Conservation (phyloP, 1,140 invertebrate genomes). For the Proctacanthus coquilletti region DNA sequence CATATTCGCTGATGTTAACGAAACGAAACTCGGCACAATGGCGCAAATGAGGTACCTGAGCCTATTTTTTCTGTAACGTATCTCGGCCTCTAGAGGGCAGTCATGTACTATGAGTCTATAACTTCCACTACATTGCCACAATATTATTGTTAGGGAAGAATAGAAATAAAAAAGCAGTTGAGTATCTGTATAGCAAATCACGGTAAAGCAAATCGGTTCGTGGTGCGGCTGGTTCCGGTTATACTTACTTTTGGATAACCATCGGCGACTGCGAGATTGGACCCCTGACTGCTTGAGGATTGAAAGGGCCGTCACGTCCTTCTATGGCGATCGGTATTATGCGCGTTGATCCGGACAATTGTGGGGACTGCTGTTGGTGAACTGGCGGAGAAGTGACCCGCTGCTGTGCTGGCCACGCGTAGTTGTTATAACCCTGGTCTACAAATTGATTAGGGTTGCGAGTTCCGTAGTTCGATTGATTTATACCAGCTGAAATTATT, state of each 20-base stretch:
- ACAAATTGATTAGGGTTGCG: conserved; percentile 31
- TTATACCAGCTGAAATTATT: too few relatives aligned
- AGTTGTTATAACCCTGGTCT: conserved; percentile 30
- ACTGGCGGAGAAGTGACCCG: conserved; percentile 12
- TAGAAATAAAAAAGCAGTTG: too few relatives aligned
- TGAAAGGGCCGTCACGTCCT: conserved; percentile 8
- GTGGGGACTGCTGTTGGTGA: conserved; percentile 16
- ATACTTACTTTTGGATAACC: conserved; percentile 26
- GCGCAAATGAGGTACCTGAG: conserved; percentile 26
- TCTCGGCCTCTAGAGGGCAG: conserved; percentile 28
- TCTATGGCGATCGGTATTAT: conserved; percentile 25
- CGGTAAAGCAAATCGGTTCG: too few relatives aligned
- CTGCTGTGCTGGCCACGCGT: conserved; percentile 7
- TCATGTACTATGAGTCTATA: conserved; percentile 28
- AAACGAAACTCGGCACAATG: too few relatives aligned
- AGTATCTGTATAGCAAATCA: too few relatives aligned
- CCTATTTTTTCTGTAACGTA: conserved; percentile 25
- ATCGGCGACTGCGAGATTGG: conserved; percentile 23
- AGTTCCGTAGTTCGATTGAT: conserved; percentile 24
- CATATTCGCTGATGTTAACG: too few relatives aligned
- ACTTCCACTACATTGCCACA: too few relatives aligned
- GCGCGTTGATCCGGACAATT: conserved; percentile 15
- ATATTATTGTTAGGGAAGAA: too few relatives aligned
- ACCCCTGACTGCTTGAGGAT: conserved; percentile 11
- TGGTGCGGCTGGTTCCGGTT: too few relatives aligned